Evolutionary conservation across 2,113 vertebrate genomes (phyloP).

Genomic region (Willisornis vidua): DNA sequence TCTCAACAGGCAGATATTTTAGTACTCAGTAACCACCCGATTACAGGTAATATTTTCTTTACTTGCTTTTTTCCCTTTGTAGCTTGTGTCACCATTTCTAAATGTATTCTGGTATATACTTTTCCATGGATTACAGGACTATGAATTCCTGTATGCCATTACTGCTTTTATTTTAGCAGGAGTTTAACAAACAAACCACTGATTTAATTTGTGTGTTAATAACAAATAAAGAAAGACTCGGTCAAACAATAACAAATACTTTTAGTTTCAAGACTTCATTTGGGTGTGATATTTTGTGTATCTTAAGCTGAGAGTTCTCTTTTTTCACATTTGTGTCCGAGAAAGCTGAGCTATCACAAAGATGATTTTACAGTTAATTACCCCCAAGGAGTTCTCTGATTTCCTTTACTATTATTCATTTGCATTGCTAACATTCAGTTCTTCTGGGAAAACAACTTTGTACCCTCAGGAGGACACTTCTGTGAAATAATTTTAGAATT

Average conservation of each 20-base stretch:
- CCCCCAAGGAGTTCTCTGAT: not conserved
- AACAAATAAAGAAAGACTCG: not conserved
- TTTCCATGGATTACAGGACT: not conserved
- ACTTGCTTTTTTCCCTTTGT: not conserved
- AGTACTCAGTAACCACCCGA: not conserved
- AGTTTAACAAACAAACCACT: not conserved
- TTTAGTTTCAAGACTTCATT: not conserved
- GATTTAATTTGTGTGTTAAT: not conserved
- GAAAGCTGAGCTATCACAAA: not conserved
- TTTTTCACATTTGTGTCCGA: not conserved
- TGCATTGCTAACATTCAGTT: not conserved
- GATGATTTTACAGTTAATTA: not conserved
- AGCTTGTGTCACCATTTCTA: not conserved
- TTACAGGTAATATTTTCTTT: not conserved
- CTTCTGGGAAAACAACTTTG: not conserved
- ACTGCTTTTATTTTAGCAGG: not conserved
- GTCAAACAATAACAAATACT: not conserved
- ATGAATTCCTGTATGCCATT: not conserved
- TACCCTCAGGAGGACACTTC: not conserved
- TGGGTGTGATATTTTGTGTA: not conserved
- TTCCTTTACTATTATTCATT: not conserved
- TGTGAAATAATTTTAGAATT: not conserved
- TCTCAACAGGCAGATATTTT: not conserved
- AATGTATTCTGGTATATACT: not conserved
- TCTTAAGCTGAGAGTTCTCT: not conserved